Evolutionary conservation across 2,888 invertebrate genomes (phyloP).

Genomic region (Exocentrus adspersus): DNA sequence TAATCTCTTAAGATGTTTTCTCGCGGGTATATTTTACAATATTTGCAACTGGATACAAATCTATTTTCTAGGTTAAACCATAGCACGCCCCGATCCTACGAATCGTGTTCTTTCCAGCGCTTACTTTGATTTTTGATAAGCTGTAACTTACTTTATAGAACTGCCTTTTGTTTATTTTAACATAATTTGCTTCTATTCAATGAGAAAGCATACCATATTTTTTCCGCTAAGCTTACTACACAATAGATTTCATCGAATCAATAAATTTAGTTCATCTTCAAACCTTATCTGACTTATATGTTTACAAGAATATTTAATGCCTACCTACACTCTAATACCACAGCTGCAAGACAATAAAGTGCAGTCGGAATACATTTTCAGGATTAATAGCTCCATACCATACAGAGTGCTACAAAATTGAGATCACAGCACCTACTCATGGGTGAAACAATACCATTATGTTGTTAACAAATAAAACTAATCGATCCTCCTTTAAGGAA

Average conservation of each 20-base stretch:
- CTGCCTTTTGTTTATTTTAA: conserved; percentile 46
- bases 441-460: too few species aligned
- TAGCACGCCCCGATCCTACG: conserved; percentile 45
- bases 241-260: conserved; percentile 42
- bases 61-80: conserved; percentile 46
- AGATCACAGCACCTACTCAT: too few species aligned
- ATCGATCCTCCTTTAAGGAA: too few species aligned
- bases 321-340: conserved; percentile 31
- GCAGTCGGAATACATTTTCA: not conserved
- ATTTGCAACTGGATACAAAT: conserved; percentile 45
- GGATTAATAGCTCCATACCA: not conserved
- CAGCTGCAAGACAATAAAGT: not conserved
- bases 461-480: too few species aligned
- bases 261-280: conserved; percentile 40
- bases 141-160: conserved; percentile 44
- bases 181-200: conserved; percentile 48
- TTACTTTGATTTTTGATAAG: conserved; percentile 49
- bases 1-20: conserved; percentile 38
- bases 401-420: not conserved
- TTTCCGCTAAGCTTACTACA: conserved; percentile 29
- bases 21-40: conserved; percentile 38
- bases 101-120: conserved; percentile 46
- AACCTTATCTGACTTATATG: conserved; percentile 38
- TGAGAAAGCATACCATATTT: conserved; percentile 39
- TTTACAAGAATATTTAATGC: conserved; percentile 39